These are phyloP conservation scores for Agrotis ipsilon DNA, from an alignment of 2,888 invertebrate genomes.

Conservation along the genomic window DNA sequence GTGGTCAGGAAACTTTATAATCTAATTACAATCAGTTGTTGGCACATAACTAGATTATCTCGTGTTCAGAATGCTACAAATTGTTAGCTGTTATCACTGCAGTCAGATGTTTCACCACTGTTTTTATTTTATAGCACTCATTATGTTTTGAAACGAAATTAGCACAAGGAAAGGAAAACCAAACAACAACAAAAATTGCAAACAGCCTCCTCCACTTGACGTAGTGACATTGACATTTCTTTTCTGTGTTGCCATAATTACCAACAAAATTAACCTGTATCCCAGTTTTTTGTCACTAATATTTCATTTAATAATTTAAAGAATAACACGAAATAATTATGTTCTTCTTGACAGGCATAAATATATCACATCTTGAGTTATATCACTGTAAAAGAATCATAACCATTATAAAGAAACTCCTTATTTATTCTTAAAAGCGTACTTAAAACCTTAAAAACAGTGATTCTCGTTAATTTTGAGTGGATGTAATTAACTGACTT, in stretches of 20 bases:
- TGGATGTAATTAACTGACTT: no score
- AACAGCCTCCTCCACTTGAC: slow-evolving; percentile 45
- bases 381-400: no score
- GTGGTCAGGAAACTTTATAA: slow-evolving; percentile 57
- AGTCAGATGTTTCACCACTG: slow-evolving; percentile 44
- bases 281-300: background rate
- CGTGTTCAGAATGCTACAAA: slow-evolving; percentile 38
- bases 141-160: slow-evolving; percentile 62
- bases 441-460: no score
- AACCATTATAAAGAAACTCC: no score
- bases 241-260: slow-evolving; percentile 45
- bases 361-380: no score
- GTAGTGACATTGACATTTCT: slow-evolving; percentile 57
- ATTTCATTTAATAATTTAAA: background rate
- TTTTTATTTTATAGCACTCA: slow-evolving; percentile 48
- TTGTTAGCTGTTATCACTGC: slow-evolving; percentile 38
- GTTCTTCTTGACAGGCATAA: no score
- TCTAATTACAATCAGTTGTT: slow-evolving; percentile 62
- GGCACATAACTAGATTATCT: slow-evolving; percentile 51
- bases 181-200: slow-evolving; percentile 62
- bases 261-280: background rate
- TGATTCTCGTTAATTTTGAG: no score
- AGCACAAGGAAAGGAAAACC: slow-evolving; percentile 55
- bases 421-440: no score
- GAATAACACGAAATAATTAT: no score